Evolutionary conservation across 1,140 invertebrate genomes (phyloP), one percentile per base, ranked within the genome.

Genomic region (Rhopalosiphum maidis): DNA sequence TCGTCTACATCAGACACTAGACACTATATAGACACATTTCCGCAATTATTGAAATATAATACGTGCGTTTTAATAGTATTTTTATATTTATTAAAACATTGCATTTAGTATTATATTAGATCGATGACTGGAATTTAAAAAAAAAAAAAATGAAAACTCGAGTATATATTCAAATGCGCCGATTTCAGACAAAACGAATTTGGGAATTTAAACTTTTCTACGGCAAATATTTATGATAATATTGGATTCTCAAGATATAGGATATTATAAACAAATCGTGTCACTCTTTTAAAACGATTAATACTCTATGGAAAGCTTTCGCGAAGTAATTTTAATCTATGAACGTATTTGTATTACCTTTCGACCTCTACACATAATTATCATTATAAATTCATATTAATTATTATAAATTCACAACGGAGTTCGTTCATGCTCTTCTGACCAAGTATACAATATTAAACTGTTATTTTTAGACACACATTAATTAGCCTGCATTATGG

Each of bases 311-410:
- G 48, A n/a, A 30, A 15, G 23, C 25, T 46, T 46, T 86, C 18
- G 43, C 85, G n/a, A 86, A 86, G 35, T 85, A 23, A 85, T 85
- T 85, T 85, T 85, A 85, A 85, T 85, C 37, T 85, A 37, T 83
- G 43, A 43, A 85, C 11, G 22, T 85, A 37, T 41, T 85, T 85
- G 83, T 85, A 85, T 25, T 25, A 85, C 60, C 60, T 85, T 85
- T 85, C 9, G 41, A 85, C 83, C 83, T 85, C 37, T 83, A 41
- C 82, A 41, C 23, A 85, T 85, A 85, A 41, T 85, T 85, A 83
- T 83, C 82, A 85, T 85, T 43, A 85, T 41, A 85, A 41, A 41
- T 85, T 83, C 35, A 85, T 41, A 85, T 85, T 85, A 41, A 85
- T 85, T 83, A 41, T 85, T 85, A 41, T 41, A 85, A 85, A 85